phyloP scores from a whole-genome alignment of 2,888 invertebrate genomes.

The Phalangium opilio region DNA sequence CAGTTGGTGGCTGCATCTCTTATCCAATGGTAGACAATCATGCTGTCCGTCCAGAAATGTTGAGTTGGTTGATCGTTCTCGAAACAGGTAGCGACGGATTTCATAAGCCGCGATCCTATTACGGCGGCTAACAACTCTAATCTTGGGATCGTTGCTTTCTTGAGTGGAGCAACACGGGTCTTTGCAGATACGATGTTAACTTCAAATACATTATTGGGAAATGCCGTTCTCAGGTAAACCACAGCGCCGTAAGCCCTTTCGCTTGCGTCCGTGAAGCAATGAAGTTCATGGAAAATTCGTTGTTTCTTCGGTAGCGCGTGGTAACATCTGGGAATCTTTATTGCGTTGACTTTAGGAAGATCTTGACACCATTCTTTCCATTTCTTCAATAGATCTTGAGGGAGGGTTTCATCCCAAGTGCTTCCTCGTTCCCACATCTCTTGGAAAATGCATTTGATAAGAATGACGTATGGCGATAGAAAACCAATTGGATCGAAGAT shows the following conservation, averaged over 20 bases:
- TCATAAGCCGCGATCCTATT: neutral
- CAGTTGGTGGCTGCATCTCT: conserved; percentile 5
- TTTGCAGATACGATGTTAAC: conserved; percentile 6
- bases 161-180: no score
- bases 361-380: conserved; percentile 1
- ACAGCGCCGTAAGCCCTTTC: conserved; percentile 7
- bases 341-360: neutral
- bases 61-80: no score
- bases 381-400: conserved; percentile 1
- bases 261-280: conserved; percentile 20
- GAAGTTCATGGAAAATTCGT: neutral
- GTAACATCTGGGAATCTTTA: conserved; percentile 6
- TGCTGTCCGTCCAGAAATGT: conserved; percentile 17
- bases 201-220: neutral
- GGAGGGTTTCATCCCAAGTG: conserved; percentile 21
- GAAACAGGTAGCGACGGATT: no score
- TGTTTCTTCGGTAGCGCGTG: neutral
- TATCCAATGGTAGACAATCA: conserved; percentile 19
- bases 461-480: conserved; percentile 9
- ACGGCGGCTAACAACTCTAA: no score
- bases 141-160: no score
- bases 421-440: conserved; percentile 19
- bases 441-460: conserved; percentile 21
- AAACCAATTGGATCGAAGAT: conserved; percentile 21
- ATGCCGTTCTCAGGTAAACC: conserved; percentile 16